These are phyloP conservation scores for Drosophila repleta DNA, from an alignment of 1,140 invertebrate genomes.

Conservation along the genomic window DNA sequence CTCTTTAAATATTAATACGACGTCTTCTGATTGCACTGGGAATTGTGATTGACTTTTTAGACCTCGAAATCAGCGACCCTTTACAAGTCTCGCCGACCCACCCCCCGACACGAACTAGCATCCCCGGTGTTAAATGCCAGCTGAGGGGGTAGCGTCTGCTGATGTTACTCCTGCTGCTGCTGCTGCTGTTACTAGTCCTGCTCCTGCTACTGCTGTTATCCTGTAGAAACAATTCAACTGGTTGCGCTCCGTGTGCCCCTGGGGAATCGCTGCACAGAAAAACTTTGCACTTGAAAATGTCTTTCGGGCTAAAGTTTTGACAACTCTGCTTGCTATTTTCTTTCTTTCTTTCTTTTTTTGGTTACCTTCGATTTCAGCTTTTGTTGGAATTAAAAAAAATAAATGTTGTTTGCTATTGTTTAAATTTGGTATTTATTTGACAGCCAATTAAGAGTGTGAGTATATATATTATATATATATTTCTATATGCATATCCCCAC, in stretches of 20 bases:
- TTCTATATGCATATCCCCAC: background rate
- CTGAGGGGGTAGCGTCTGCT: background rate
- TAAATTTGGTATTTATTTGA: constrained; percentile 54
- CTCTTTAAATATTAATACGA: constrained; percentile 82
- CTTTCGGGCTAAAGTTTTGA: constrained; percentile 47
- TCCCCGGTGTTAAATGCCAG: background rate
- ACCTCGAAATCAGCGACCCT: constrained; percentile 36
- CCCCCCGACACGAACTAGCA: constrained; percentile 32
- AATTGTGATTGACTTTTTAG: constrained; percentile 83
- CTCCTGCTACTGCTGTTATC: constrained; percentile 5
- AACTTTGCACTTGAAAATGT: constrained; percentile 78
- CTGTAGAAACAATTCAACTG: constrained; percentile 46
- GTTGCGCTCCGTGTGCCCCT: constrained; percentile 43
- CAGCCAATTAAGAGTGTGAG: constrained; percentile 57
- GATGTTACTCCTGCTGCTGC: constrained; percentile 10
- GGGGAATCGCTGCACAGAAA: constrained; percentile 35
- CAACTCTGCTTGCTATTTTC: constrained; percentile 42
- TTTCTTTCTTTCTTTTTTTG: constrained; percentile 24
- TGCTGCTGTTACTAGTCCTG: background rate
- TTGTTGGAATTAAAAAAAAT: constrained; percentile 42
- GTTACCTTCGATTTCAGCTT: background rate
- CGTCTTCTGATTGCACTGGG: constrained; percentile 78
- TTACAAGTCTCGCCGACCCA: constrained; percentile 5
- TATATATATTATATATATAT: background rate
- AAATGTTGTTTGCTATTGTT: constrained; percentile 12